phyloP scores from a whole-genome alignment of 2,888 invertebrate genomes.

The Thysanoteuthis rhombus region DNA sequence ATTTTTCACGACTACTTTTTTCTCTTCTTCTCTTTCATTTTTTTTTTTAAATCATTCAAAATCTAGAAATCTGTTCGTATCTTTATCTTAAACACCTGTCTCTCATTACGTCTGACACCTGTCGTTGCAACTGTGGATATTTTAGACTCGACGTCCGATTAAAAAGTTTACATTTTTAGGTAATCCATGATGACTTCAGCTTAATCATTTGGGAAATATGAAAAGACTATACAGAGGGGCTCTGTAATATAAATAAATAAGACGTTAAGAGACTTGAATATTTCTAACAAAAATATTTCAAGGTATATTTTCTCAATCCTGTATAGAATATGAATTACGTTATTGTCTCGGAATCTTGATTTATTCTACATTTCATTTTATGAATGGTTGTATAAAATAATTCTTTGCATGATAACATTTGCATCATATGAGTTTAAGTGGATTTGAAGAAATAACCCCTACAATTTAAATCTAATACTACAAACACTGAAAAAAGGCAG shows the following conservation, averaged over 20 bases:
- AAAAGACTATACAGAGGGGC: background rate
- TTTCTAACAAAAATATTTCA: background rate
- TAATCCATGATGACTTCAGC: background rate
- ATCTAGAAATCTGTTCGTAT: background rate
- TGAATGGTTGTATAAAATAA: too few relatives aligned
- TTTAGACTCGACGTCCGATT: background rate
- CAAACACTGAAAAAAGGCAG: too few relatives aligned
- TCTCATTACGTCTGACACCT: slow-evolving; percentile 12
- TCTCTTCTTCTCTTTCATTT: background rate
- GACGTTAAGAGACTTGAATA: background rate
- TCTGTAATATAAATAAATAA: background rate
- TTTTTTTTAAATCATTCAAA: background rate
- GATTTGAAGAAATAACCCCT: too few relatives aligned
- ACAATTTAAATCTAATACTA: too few relatives aligned
- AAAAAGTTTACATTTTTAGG: background rate
- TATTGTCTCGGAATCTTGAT: too few relatives aligned
- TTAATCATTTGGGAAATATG: background rate
- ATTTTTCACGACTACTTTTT: background rate
- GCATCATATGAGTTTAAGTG: too few relatives aligned
- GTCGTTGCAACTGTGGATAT: background rate
- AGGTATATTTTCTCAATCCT: too few relatives aligned
- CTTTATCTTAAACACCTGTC: slow-evolving; percentile 12
- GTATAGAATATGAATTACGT: too few relatives aligned
- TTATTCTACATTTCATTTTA: too few relatives aligned
- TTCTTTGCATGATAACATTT: too few relatives aligned